A percentile compares a stretch with the other conserved stretches of the same genome.
Evolutionary conservation across 2,113 vertebrate species (phyloP).

Genomic region (Microcebus tavaratra): DNA sequence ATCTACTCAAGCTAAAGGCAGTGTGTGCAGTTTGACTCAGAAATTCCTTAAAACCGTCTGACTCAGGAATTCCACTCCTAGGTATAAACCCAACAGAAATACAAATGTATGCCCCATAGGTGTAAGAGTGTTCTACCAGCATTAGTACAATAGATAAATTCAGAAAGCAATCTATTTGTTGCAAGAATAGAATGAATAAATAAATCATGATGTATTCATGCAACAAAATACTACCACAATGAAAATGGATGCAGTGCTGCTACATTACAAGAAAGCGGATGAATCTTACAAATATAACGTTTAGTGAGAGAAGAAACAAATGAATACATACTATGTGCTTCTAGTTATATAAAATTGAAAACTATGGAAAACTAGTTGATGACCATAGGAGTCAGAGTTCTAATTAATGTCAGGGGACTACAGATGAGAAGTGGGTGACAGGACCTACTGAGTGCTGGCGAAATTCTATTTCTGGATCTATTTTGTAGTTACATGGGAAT

Average conservation of each 20-base stretch:
- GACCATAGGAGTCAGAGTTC: not conserved
- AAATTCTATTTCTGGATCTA: not conserved
- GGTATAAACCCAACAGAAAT: not conserved
- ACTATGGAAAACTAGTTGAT: not conserved
- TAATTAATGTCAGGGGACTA: not conserved
- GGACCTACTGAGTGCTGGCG: too few relatives aligned
- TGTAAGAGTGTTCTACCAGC: not conserved
- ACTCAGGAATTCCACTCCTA: not conserved
- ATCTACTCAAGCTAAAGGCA: not conserved
- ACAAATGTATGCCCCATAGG: not conserved
- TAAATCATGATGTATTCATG: not conserved
- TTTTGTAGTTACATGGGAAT: not conserved
- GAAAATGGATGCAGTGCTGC: not conserved
- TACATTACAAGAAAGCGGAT: not conserved
- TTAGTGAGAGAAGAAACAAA: not conserved
- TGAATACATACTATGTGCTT: not conserved
- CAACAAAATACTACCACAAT: not conserved
- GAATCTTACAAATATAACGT: not conserved
- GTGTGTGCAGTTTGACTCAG: not conserved
- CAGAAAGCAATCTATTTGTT: not conserved
- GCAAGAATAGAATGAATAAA: not conserved
- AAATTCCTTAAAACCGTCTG: not conserved
- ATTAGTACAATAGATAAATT: not conserved
- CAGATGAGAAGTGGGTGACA: not conserved
- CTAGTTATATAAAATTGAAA: not conserved